Conservation (phyloP, 53 echinoderm and acorn worm species). For the Temnopleurus reevesii region DNA sequence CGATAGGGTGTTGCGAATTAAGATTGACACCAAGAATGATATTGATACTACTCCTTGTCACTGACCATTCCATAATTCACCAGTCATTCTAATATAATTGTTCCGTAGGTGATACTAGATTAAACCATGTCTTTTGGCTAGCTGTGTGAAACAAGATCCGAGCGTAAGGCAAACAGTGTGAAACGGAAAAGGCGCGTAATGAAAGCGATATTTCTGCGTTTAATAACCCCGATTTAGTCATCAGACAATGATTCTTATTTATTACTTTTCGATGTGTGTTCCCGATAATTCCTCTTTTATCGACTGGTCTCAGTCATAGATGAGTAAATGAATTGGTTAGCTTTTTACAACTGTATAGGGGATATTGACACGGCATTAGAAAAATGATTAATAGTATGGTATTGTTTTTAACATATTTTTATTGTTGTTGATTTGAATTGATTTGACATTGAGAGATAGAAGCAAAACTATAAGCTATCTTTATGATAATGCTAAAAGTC, state of each 20-base stretch:
- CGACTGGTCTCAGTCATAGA: slow-evolving; percentile 7
- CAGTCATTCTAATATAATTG: slow-evolving; percentile 35
- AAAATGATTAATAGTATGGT: too few species aligned
- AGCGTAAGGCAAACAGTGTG: background rate
- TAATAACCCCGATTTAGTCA: background rate
- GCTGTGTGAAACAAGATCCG: background rate
- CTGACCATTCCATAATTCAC: slow-evolving; percentile 33
- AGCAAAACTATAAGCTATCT: too few species aligned
- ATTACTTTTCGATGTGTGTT: background rate
- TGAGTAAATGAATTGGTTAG: background rate
- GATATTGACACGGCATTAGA: background rate
- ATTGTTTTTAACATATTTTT: too few species aligned
- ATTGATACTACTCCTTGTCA: slow-evolving; percentile 32
- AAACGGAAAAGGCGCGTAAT: slow-evolving; percentile 16
- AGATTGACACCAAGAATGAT: slow-evolving; percentile 22
- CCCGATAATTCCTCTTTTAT: background rate
- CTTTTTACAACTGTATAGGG: background rate
- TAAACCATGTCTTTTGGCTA: background rate
- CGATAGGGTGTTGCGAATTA: background rate
- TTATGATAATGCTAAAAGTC: too few species aligned
- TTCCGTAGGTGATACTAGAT: slow-evolving; percentile 15
- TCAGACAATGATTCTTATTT: background rate
- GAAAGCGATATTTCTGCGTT: background rate
- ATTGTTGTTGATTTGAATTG: too few species aligned
- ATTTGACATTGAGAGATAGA: too few species aligned